Percentiles rank a stretch among this genome's conserved stretches.
Conservation (phyloP, 2,888 invertebrate species). For the Ptilodon capucinus region DNA sequence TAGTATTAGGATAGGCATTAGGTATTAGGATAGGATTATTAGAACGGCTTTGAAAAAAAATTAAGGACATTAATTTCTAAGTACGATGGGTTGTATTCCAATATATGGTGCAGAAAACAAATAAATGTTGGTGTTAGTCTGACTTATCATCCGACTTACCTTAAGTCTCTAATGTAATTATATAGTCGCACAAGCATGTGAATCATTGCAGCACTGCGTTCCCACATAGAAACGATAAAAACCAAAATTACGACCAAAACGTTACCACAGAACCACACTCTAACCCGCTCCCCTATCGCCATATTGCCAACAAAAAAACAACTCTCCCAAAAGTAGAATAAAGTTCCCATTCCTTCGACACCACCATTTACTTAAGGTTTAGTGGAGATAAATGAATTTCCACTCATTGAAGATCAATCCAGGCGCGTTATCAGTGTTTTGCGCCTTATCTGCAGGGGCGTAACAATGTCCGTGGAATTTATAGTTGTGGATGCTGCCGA, state of each 20-base stretch:
- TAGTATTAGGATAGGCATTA: no score
- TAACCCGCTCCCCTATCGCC: slow-evolving; percentile 35
- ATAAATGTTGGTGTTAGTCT: no score
- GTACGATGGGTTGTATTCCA: no score
- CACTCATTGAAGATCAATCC: slow-evolving; percentile 79
- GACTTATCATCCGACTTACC: no score
- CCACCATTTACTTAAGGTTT: slow-evolving; percentile 35
- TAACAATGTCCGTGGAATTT: slow-evolving; percentile 59
- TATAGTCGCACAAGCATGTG: no score
- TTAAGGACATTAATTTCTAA: no score
- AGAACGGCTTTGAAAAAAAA: no score
- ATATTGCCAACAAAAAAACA: slow-evolving; percentile 19
- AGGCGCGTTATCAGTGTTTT: slow-evolving; percentile 72
- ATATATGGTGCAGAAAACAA: no score
- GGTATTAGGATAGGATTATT: no score
- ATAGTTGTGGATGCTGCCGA: slow-evolving; percentile 28
- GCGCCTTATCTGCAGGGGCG: slow-evolving; percentile 64
- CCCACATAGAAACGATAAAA: no score
- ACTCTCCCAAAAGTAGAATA: slow-evolving; percentile 20
- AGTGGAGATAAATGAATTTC: slow-evolving; percentile 78
- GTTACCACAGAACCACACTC: slow-evolving; percentile 41
- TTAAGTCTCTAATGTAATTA: no score
- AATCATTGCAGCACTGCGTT: no score
- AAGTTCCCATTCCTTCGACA: slow-evolving; percentile 24
- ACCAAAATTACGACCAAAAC: slow-evolving; percentile 1